These are phyloP conservation scores for Spialia ferax DNA, from an alignment of 2,888 invertebrate species.

Conservation along the genomic window DNA sequence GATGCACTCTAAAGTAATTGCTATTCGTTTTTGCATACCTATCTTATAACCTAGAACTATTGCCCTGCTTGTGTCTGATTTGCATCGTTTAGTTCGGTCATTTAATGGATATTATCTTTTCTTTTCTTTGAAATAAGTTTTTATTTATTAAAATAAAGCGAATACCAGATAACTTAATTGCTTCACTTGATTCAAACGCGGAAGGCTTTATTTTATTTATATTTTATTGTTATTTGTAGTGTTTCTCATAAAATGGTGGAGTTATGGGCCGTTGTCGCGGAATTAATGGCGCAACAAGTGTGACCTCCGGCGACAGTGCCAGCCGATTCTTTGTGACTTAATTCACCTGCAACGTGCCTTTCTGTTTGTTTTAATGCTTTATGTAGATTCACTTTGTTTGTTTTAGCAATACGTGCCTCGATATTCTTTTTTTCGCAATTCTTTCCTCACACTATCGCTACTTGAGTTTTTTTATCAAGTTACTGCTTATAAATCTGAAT, in stretches of 20 bases:
- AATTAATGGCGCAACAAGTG: slow-evolving; percentile 66
- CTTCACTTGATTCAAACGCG: slow-evolving; percentile 42
- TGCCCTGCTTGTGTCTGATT: background rate
- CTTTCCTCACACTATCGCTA: background rate
- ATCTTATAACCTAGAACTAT: background rate
- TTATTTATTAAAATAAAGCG: no score
- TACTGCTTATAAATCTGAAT: background rate
- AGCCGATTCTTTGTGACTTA: slow-evolving; percentile 47
- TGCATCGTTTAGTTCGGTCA: no score
- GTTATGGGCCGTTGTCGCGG: slow-evolving; percentile 66
- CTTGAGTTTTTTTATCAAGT: background rate
- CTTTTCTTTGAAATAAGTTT: background rate
- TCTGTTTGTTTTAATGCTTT: slow-evolving; percentile 42
- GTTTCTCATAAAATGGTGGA: slow-evolving; percentile 69
- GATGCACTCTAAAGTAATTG: background rate
- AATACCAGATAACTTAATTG: slow-evolving; percentile 32
- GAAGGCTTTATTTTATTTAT: slow-evolving; percentile 51
- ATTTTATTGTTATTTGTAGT: slow-evolving; percentile 69
- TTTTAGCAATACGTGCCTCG: slow-evolving; percentile 40
- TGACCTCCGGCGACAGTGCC: slow-evolving; percentile 60
- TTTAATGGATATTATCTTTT: no score
- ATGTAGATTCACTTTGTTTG: slow-evolving; percentile 35
- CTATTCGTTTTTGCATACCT: background rate
- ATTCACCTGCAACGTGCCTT: slow-evolving; percentile 41
- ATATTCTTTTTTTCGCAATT: slow-evolving; percentile 37